phyloP scores from a whole-genome alignment of 2,797 vertebrate species.

The Danio kyathit region DNA sequence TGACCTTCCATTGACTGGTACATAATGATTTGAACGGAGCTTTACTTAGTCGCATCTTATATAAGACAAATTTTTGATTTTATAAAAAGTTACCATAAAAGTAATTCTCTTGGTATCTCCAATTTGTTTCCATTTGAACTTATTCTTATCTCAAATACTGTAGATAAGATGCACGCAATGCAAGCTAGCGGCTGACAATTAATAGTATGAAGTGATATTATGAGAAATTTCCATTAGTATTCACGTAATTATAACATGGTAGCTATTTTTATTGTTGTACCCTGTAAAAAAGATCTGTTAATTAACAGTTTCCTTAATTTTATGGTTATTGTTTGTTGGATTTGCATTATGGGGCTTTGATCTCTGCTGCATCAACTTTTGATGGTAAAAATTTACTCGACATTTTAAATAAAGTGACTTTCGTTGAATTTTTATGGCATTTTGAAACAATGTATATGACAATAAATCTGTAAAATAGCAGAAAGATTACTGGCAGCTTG shows the following conservation, averaged over 20 bases:
- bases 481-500: no score
- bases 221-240: background rate
- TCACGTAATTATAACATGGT: background rate
- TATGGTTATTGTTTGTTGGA: no score
- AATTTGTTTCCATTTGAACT: background rate
- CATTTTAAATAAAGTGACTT: no score
- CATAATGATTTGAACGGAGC: background rate
- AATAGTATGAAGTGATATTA: background rate
- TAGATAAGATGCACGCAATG: background rate
- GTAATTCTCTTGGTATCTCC: background rate
- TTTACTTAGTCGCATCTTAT: constrained; percentile 3
- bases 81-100: background rate
- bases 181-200: constrained; percentile 4
- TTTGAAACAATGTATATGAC: no score
- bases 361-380: no score
- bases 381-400: no score
- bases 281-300: no score
- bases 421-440: no score
- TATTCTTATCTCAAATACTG: background rate
- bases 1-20: constrained; percentile 21
- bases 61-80: background rate
- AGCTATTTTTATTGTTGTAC: background rate
- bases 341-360: no score
- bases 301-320: no score
- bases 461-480: no score